Base-by-base conservation (phyloP, 2,113 vertebrate species). In the Bothrops jararaca region DNA sequence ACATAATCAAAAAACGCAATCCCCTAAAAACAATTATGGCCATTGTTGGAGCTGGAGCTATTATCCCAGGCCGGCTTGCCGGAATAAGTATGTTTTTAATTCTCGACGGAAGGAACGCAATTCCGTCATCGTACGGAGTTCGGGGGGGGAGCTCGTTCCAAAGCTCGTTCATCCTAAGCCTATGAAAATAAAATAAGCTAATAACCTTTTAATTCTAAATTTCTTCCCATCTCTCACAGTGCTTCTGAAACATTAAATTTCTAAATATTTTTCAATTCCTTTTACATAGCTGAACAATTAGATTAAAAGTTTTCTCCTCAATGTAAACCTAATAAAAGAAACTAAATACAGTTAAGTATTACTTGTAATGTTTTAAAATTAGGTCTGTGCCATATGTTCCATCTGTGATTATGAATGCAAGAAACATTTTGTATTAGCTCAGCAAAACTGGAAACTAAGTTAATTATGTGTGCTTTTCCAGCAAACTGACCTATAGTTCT, bases 361-460 rank as follows among this genome's bases (percentile, higher is more conserved):
- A 92, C 85, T 91, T 94, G 91, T 48, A 91, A 74, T 86, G 93
- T 94, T 96, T 96, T 93, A 94, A 96, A 94, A 96, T 90, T 89
- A 85, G 45, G 93, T 86, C 94, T 95, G 74, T 39, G 91, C 96
- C 97, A 97, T 96, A 97, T 97, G 97, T 95, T 97, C 80, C 94
- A 93, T 88, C 90, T 95, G 95, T 95, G 95, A 96, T 97, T 97
- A 96, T 29, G 34, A 97, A 95, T 42, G 57, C 93, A 95, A 92
- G 94, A 94, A 95, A 95, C 94, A 94, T 5, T 96, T 95, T 92
- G 93, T 93, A 95, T 91, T 91, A 95, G 91, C 89, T 0, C 91
- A 94, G 93, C 95, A 94, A 57, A 20, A 93, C 18, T 89, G 86
- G 60, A 64, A 64, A 64, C 86, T 87, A 48, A 74, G 34, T 86